Evolutionary conservation across 2,888 invertebrate genomes (phyloP), one percentile per base, ranked within the genome.

Genomic region (Caenorhabditis wallacei): DNA sequence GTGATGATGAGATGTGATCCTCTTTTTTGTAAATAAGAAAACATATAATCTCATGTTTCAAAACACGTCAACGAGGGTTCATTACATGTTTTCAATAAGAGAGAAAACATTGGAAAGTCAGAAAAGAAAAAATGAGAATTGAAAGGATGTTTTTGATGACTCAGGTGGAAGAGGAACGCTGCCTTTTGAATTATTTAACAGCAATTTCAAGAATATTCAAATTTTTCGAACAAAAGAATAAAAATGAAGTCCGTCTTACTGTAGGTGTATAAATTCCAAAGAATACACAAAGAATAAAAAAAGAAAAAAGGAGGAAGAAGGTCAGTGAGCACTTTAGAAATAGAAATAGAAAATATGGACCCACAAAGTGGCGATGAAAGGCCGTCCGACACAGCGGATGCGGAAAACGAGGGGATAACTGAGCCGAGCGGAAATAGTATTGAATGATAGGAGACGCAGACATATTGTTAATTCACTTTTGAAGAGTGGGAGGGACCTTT

Each of bases 281-380:
- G 35, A 56, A 63, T 66, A 46, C 8, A 35, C n/a, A 4, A 22
- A 24, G 35, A 51, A 54, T 26, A 7, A 43, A 56, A 24, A 30
- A 43, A 54, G 18, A 53, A 53, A 22, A 13, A 43, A 48, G n/a
- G 30, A 53, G 30, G 20, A 68, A 35, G 18, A 51, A 74, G 68
- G 59, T 68, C 68, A 76, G 57, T 59, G 76, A 76, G 76, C 66
- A 69, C 69, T 61, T 63, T 35, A 51, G 54, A 43, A 54, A 66
- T 66, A 66, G 66, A 53, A 66, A 63, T 69, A 78, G 53, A 53
- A 53, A 66, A 63, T 69, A 78, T 69, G 69, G 78, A 78, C 53
- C 61, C 40, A 54, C 61, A 63, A 40, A 30, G 48, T 26, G 46
- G 57, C 66, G 64, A 56, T 46, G 70, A 70, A 64, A 70, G 10